Evolutionary conservation across 2,113 vertebrate species (phyloP), one percentile per base, ranked within the genome.

Genomic region (Mustela lutreola): DNA sequence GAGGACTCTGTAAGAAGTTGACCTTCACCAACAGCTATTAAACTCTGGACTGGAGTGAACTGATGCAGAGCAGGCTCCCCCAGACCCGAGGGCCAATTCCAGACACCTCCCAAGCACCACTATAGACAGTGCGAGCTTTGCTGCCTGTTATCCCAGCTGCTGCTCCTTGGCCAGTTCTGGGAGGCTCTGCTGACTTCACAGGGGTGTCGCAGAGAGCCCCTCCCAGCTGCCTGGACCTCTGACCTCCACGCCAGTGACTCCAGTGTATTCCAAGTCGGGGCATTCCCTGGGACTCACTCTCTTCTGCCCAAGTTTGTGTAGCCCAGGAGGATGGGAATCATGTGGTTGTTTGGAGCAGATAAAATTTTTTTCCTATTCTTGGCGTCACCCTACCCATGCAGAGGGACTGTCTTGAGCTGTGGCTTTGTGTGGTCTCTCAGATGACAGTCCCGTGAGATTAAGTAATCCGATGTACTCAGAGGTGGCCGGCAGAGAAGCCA

Each of bases 181-280:
- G 15, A 22, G 45, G 9, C 19, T 4, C 39, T 28, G 15, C 8
- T 24, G 0, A 2, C 14, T 26, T 92, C n/a, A 18, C 4, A 19
- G 9, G 39, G n/a, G 53, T 5, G 4, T 8, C 2, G 0, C 1
- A 0, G 14, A 9, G 1, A 9, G 26, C 5, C 48, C 5, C 39
- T 91, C 81, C 39, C 11, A 31, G 15, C 4, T 19, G 11, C 10
- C 2, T 0, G 19, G 4, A 9, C 36, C 63, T 26, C 63, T 53
- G 28, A 21, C 15, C 8, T 45, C 31, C 24, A 0, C 0, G 1
- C 28, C 15, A 31, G 1, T 0, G 36, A 58, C 18, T 58, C 26
- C 26, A 18, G 6, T 26, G 15, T n/a, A n/a, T 65, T n/a, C 14
- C 67, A 15, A 53, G 2, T 48, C 10, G 0, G 33, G n/a, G 24